These are phyloP conservation scores for Philypnodon macrostomus DNA, from an alignment of 2,797 vertebrate species.

Conservation along the genomic window DNA sequence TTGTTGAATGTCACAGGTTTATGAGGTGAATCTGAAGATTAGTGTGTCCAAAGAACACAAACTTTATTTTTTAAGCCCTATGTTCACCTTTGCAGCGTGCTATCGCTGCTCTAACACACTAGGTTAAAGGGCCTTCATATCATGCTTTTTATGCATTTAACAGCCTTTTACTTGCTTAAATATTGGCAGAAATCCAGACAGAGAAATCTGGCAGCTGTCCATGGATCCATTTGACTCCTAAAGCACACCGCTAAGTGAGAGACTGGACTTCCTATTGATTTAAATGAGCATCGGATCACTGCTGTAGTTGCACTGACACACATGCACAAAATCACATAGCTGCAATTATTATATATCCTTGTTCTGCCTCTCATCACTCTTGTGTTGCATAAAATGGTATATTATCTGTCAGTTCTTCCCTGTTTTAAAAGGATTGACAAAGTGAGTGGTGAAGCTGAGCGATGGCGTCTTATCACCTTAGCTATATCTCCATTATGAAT, in stretches of 20 bases:
- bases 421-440: conserved; percentile 43
- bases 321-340: conserved; percentile 33
- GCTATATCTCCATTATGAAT: conserved; percentile 58
- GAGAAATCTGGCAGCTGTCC: conserved; percentile 63
- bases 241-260: conserved; percentile 61
- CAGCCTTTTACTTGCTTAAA: conserved; percentile 59
- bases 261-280: conserved; percentile 52
- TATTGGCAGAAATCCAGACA: conserved; percentile 55
- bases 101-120: conserved; percentile 5
- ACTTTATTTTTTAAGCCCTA: conserved; percentile 15
- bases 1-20: conserved; percentile 2
- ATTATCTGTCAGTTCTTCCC: conserved; percentile 37
- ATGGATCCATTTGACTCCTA: conserved; percentile 63
- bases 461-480: conserved; percentile 47
- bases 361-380: conserved; percentile 46
- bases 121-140: conserved; percentile 35
- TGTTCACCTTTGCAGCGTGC: conserved; percentile 20
- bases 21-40: conserved; percentile 6
- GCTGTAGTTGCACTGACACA: conserved; percentile 23
- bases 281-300: conserved; percentile 36
- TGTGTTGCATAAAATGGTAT: conserved; percentile 34
- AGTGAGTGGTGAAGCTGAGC: conserved; percentile 35
- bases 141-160: conserved; percentile 39
- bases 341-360: conserved; percentile 33
- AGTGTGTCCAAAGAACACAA: conserved; percentile 1